phyloP scores from a whole-genome alignment of 2,797 vertebrate species.

The Gymnoscopelus microlampas region DNA sequence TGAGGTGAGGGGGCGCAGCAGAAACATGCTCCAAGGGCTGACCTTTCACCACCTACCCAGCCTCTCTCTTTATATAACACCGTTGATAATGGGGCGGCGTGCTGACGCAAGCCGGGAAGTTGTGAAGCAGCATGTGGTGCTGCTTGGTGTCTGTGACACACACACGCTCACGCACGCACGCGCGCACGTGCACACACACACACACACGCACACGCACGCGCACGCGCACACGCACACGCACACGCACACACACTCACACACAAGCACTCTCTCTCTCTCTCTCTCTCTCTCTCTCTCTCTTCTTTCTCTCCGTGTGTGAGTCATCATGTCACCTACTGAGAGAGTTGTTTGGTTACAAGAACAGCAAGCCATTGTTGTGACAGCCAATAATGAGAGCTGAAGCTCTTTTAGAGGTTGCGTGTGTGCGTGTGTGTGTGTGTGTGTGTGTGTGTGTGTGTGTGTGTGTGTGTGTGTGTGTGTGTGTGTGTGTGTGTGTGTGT shows the following conservation, averaged over 20 bases:
- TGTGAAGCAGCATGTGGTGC: slow-evolving; percentile 56
- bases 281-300: neutral
- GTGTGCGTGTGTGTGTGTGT: slow-evolving; percentile 3
- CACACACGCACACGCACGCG: too few relatives aligned
- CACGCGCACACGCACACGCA: too few relatives aligned
- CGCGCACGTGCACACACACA: too few relatives aligned
- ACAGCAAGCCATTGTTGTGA: slow-evolving; percentile 63
- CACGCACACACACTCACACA: too few relatives aligned
- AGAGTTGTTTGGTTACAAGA: slow-evolving; percentile 68
- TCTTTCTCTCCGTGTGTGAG: slow-evolving; percentile 49
- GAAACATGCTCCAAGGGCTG: slow-evolving; percentile 2
- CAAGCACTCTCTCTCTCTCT: neutral
- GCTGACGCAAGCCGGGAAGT: slow-evolving; percentile 58
- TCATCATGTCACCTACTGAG: slow-evolving; percentile 63
- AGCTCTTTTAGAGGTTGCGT: slow-evolving; percentile 26
- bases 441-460: neutral
- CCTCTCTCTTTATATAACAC: slow-evolving; percentile 47
- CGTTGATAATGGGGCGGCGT: slow-evolving; percentile 31
- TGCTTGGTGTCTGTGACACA: slow-evolving; percentile 45
- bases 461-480: slow-evolving; percentile 1
- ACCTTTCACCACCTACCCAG: slow-evolving; percentile 42
- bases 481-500: neutral
- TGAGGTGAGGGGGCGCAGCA: neutral
- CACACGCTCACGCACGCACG: too few relatives aligned
- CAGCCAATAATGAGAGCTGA: slow-evolving; percentile 49